These are phyloP conservation scores for Clarias gariepinus DNA, from an alignment of 2,113 vertebrate species.

Conservation along the genomic window DNA sequence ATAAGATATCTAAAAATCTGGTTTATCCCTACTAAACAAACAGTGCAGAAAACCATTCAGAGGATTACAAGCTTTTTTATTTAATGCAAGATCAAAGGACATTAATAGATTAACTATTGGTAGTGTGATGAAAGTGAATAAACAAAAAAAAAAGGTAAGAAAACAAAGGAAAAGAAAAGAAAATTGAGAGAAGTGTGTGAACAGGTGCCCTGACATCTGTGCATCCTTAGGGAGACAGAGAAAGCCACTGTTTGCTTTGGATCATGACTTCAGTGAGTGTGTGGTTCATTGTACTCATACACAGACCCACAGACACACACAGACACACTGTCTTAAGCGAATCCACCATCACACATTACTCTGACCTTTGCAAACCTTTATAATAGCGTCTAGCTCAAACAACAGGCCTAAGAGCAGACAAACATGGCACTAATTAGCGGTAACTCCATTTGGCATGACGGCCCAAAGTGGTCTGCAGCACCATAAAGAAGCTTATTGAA, in stretches of 20 bases:
- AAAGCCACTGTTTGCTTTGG: constrained; percentile 50
- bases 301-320: constrained; percentile 2
- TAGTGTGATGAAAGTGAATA: neutral
- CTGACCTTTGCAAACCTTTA: constrained; percentile 28
- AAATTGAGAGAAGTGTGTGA: constrained; percentile 20
- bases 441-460: constrained; percentile 22
- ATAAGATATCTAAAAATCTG: neutral
- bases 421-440: constrained; percentile 37
- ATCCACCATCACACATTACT: constrained; percentile 26
- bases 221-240: constrained; percentile 38
- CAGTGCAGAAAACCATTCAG: constrained; percentile 10
- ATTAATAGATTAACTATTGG: neutral
- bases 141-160: neutral
- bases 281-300: constrained; percentile 36
- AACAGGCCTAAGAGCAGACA: constrained; percentile 27
- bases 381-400: constrained; percentile 22
- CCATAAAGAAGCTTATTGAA: constrained; percentile 31
- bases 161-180: neutral
- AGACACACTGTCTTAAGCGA: constrained; percentile 12
- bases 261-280: constrained; percentile 36
- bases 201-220: constrained; percentile 19
- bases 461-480: constrained; percentile 23
- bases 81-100: neutral
- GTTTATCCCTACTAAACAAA: neutral
- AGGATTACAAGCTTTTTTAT: neutral